phyloP scores from a whole-genome alignment of 1,140 invertebrate genomes.

The Drosophila willistoni region DNA sequence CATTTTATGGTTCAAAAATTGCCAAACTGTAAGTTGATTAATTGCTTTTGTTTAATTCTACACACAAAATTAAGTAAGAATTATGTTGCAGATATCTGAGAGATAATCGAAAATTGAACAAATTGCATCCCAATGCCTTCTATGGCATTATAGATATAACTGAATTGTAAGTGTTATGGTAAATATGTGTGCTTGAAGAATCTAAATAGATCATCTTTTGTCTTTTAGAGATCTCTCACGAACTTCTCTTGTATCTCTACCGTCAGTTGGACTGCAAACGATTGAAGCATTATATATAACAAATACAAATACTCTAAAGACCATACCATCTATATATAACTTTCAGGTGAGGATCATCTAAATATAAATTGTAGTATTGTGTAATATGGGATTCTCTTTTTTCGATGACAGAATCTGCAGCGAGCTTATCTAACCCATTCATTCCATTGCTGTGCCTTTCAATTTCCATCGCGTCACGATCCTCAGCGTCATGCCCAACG shows the following conservation, averaged over 20 bases:
- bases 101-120: slow-evolving; percentile 86
- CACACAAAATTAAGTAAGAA: neutral
- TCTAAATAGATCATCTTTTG: neutral
- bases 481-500: slow-evolving; percentile 86
- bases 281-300: slow-evolving; percentile 89
- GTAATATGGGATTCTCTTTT: no score
- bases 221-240: slow-evolving; percentile 88
- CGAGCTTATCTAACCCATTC: slow-evolving; percentile 90
- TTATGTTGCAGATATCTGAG: slow-evolving; percentile 86
- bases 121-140: slow-evolving; percentile 87
- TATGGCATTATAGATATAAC: slow-evolving; percentile 85
- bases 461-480: slow-evolving; percentile 91
- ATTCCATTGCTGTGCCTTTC: slow-evolving; percentile 95
- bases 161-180: slow-evolving; percentile 85
- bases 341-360: slow-evolving; percentile 85
- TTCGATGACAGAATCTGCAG: slow-evolving; percentile 83
- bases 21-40: slow-evolving; percentile 86
- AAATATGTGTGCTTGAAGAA: neutral
- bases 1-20: slow-evolving; percentile 88
- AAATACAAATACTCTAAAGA: slow-evolving; percentile 89
- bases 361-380: neutral
- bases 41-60: neutral
- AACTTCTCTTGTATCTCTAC: slow-evolving; percentile 89
- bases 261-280: slow-evolving; percentile 88
- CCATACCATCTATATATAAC: slow-evolving; percentile 92